Conservation (phyloP, 2,888 invertebrate genomes). For the Piscicola geometra region DNA sequence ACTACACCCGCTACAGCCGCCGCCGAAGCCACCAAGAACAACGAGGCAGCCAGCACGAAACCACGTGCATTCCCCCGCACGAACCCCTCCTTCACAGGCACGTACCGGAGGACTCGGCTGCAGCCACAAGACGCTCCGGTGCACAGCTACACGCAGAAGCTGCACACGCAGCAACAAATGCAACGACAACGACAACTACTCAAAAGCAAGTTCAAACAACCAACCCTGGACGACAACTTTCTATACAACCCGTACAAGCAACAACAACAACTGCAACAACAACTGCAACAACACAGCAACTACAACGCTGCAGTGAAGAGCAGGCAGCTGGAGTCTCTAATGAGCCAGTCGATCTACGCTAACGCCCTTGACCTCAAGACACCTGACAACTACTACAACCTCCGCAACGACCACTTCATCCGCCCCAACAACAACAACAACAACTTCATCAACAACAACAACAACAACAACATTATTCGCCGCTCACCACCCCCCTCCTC, state of each 20-base stretch:
- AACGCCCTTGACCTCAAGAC: constrained; percentile 30
- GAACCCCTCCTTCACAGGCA: constrained; percentile 54
- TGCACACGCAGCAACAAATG: constrained; percentile 7
- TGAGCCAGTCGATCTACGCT: constrained; percentile 29
- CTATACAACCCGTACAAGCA: constrained; percentile 1
- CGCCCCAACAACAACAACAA: neutral
- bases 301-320: neutral
- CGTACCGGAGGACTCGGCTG: constrained; percentile 37
- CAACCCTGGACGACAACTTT: constrained; percentile 32
- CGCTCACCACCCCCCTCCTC: neutral
- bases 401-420: neutral
- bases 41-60: constrained; percentile 43
- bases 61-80: constrained; percentile 53
- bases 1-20: neutral
- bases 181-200: constrained; percentile 18
- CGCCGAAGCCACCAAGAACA: neutral
- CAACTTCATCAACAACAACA: too few relatives aligned
- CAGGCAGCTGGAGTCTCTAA: constrained; percentile 9
- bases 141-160: constrained; percentile 12
- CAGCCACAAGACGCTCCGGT: neutral
- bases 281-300: constrained; percentile 9
- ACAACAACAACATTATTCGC: neutral
- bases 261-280: neutral
- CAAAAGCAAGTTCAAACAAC: constrained; percentile 25
- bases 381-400: neutral